These are phyloP conservation scores for Proteles cristata DNA, from an alignment of 2,113 vertebrate species.

Conservation along the genomic window DNA sequence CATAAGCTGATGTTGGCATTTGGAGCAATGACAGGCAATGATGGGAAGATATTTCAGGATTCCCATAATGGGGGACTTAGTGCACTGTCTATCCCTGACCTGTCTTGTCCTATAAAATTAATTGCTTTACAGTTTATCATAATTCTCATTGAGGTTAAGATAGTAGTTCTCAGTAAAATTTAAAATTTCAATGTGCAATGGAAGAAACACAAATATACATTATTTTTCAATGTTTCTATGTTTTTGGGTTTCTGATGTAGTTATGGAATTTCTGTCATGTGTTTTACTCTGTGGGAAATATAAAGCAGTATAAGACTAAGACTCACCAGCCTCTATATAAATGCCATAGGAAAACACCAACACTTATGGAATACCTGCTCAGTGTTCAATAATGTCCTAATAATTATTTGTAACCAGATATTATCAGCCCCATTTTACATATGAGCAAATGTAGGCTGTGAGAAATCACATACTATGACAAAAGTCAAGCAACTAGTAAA, in stretches of 20 bases:
- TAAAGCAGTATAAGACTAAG: not conserved
- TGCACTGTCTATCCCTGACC: not conserved
- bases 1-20: not conserved
- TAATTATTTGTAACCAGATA: not conserved
- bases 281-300: not conserved
- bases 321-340: not conserved
- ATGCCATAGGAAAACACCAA: not conserved
- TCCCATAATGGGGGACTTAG: not conserved
- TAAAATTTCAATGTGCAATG: constrained; percentile 19
- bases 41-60: not conserved
- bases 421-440: not conserved
- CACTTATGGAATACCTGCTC: not conserved
- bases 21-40: not conserved
- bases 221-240: not conserved
- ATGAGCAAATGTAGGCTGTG: not conserved
- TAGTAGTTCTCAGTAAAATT: not conserved
- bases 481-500: not conserved
- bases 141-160: not conserved
- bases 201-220: not conserved
- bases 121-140: not conserved
- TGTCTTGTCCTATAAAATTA: not conserved
- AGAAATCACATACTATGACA: not conserved
- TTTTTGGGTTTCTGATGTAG: not conserved
- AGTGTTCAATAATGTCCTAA: not conserved
- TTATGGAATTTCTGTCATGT: not conserved